Evolutionary conservation across 2,797 vertebrate genomes (phyloP), one percentile per base, ranked within the genome.

Genomic region (Sebastes oblongus): DNA sequence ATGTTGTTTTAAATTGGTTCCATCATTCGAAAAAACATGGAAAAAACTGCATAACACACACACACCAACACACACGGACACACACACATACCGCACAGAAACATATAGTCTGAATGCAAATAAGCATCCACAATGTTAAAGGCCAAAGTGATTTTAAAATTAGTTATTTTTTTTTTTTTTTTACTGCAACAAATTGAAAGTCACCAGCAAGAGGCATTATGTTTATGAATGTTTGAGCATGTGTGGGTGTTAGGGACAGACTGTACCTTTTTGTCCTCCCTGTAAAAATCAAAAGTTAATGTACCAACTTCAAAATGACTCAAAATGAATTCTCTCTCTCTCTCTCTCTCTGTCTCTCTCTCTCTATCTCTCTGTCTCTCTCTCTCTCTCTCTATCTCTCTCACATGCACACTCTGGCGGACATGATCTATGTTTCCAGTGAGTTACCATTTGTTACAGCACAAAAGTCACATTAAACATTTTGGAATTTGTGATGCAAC

Each of bases 101-200:
- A 82, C 50, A 46, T 25, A 62, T 25, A 76, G 14, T 72, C 30
- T 69, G 30, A 76, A 81, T 75, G 72, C 55, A 86, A 74, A 83
- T 72, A 29, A 81, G 82, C 54, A 81, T 64, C 56, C 42, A 39
- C 12, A 52, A 64, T 74, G 81, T 78, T 72, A 86, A 78, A 90
- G 82, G 78, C 59, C 82, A 88, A 88, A 92, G 73, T 80, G 22
- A 92, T 89, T 89, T 90, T 62, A 59, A 89, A 91, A 90, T 84
- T 3, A 86, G 34, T 18, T 18, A 8, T 46, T 46, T 27, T 27
- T 27, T 25, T 25, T 46, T 84, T 80, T 84, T 81, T 69, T 83
- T 80, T 81, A 59, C 52, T 66, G 66, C 70, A 75, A 71, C 67
- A 81, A 91, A 80, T 74, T 86, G 77, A 86, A 89, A 77, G 25